Evolutionary conservation across 1,140 invertebrate genomes (phyloP).

Genomic region (Procambarus virginalis): DNA sequence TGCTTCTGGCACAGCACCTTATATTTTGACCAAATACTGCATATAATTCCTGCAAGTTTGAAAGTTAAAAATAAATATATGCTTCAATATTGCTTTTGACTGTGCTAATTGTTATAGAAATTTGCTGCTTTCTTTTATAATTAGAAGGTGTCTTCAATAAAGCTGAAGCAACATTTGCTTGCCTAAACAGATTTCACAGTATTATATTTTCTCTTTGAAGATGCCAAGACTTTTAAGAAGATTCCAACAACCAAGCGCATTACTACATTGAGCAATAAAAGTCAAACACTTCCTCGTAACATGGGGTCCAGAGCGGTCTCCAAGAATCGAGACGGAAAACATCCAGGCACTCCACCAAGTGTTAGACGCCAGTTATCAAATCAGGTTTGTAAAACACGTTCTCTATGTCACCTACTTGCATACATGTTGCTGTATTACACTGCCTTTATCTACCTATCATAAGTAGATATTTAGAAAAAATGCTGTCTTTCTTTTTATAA

Average conservation of each 20-base stretch:
- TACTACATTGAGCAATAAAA: slow-evolving; percentile 42
- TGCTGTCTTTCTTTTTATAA: too few relatives aligned
- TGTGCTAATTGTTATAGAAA: not conserved
- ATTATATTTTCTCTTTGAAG: slow-evolving; percentile 2
- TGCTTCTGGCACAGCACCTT: too few relatives aligned
- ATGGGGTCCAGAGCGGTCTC: slow-evolving; percentile 28
- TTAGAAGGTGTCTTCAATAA: not conserved
- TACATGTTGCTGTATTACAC: too few relatives aligned
- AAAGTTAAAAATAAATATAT: not conserved
- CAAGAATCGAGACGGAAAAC: slow-evolving; percentile 22
- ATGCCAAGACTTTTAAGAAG: slow-evolving; percentile 59
- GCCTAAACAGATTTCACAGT: not conserved
- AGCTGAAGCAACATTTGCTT: not conserved
- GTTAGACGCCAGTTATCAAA: slow-evolving; percentile 38
- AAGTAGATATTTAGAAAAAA: too few relatives aligned
- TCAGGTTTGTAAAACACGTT: slow-evolving; percentile 14
- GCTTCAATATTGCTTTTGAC: not conserved
- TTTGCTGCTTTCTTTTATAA: not conserved
- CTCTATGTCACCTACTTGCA: too few relatives aligned
- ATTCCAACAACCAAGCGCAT: slow-evolving; percentile 41
- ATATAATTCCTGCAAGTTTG: too few relatives aligned
- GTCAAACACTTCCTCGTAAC: slow-evolving; percentile 63
- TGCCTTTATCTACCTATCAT: too few relatives aligned
- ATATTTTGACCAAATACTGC: too few relatives aligned
- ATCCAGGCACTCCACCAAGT: slow-evolving; percentile 50